Evolutionary conservation across 2,888 invertebrate species (phyloP).

Genomic region (Ecdyonurus torrentis): DNA sequence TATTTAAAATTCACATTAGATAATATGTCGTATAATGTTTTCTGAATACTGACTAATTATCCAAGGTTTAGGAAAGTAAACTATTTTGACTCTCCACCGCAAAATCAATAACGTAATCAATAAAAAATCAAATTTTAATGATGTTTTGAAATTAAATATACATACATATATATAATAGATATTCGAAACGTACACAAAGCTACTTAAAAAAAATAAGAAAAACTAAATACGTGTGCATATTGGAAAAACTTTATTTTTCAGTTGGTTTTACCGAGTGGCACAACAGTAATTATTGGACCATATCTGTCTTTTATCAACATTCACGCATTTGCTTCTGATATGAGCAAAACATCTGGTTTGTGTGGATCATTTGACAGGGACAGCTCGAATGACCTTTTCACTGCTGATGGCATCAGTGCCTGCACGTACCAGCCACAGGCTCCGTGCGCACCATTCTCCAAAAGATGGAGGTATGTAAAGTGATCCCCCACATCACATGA

Average conservation of each 20-base stretch:
- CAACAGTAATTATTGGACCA: conserved; percentile 16
- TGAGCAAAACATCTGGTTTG: conserved; percentile 17
- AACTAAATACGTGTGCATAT: too few species aligned
- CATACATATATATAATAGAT: too few species aligned
- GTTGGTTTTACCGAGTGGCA: conserved; percentile 18
- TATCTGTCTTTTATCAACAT: conserved; percentile 17
- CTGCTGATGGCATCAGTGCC: conserved; percentile 14
- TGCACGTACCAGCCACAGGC: conserved; percentile 11
- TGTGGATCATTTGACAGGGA: conserved; percentile 19
- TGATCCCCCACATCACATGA: background rate
- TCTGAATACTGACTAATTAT: too few species aligned
- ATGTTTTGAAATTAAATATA: too few species aligned
- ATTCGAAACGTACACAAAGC: too few species aligned
- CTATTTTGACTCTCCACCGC: too few species aligned
- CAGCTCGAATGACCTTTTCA: conserved; percentile 16
- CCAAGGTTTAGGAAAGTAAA: too few species aligned
- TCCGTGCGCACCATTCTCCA: conserved; percentile 7
- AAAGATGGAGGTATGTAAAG: conserved; percentile 9
- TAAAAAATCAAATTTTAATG: too few species aligned
- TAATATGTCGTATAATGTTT: too few species aligned
- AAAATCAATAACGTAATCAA: too few species aligned
- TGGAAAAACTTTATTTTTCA: conserved; percentile 10
- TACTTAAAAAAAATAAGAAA: too few species aligned
- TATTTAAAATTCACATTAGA: too few species aligned
- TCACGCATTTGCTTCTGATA: conserved; percentile 17